These are phyloP conservation scores for Numenius arquata DNA, from an alignment of 2,113 vertebrate genomes.

Conservation along the genomic window DNA sequence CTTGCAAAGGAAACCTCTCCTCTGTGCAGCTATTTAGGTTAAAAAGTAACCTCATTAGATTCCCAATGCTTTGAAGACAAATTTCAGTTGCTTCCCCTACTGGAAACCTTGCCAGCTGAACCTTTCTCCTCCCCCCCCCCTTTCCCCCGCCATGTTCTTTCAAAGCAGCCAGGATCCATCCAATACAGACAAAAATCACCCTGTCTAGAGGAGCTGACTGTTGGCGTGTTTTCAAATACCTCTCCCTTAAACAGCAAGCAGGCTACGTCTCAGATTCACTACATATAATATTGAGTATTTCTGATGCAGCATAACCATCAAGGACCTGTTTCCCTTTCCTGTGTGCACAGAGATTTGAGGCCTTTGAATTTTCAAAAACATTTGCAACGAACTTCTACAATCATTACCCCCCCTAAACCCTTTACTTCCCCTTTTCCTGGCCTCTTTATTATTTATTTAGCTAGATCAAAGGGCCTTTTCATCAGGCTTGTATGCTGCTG, in stretches of 20 bases:
- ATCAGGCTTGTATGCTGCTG: conserved; percentile 73
- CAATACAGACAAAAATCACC: conserved; percentile 63
- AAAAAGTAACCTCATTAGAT: conserved; percentile 68
- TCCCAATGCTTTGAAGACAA: conserved; percentile 59
- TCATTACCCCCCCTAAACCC: conserved; percentile 19
- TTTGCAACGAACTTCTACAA: conserved; percentile 20
- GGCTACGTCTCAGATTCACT: background rate
- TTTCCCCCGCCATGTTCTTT: conserved; percentile 31
- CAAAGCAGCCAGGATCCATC: conserved; percentile 58
- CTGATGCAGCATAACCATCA: background rate
- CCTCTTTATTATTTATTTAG: conserved; percentile 77
- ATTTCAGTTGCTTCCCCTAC: conserved; percentile 63
- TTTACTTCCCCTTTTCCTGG: conserved; percentile 63
- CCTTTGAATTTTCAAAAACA: conserved; percentile 19
- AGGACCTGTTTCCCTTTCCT: background rate
- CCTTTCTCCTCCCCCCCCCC: conserved; percentile 42
- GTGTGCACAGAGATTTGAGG: background rate
- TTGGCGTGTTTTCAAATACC: conserved; percentile 64
- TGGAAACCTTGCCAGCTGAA: conserved; percentile 61
- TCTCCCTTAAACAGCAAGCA: conserved; percentile 56
- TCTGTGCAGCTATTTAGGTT: conserved; percentile 53
- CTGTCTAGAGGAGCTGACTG: conserved; percentile 61
- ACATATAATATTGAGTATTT: background rate
- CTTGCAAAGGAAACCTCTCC: conserved; percentile 63
- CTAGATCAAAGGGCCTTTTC: conserved; percentile 77